Conservation (phyloP, 1,140 invertebrate genomes). For the Euwallacea similis region DNA sequence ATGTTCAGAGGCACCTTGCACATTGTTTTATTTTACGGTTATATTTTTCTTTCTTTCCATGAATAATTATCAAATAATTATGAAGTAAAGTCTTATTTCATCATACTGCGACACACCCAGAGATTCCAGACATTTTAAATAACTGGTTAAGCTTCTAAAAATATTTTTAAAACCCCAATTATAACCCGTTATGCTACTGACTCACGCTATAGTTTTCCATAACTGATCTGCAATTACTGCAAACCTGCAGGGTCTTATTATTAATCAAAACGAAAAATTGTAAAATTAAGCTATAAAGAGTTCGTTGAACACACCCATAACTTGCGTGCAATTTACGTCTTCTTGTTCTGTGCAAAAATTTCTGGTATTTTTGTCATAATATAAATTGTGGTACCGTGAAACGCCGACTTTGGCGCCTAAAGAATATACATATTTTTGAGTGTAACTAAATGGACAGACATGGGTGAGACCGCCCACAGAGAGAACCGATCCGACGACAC, state of each 20-base stretch:
- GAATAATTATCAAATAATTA: too few relatives aligned
- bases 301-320: background rate
- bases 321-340: too few relatives aligned
- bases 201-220: conserved; percentile 36
- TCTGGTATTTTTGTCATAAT: background rate
- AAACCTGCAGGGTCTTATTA: background rate
- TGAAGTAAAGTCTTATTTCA: too few relatives aligned
- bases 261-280: background rate
- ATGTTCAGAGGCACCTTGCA: too few relatives aligned
- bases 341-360: too few relatives aligned
- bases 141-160: conserved; percentile 24
- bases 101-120: too few relatives aligned
- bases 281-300: conserved; percentile 2
- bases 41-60: too few relatives aligned
- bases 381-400: background rate
- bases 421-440: conserved; percentile 10
- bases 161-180: conserved; percentile 34
- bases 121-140: conserved; percentile 26
- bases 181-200: conserved; percentile 30
- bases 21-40: too few relatives aligned
- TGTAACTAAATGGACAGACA: conserved; percentile 24
- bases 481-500: conserved; percentile 36
- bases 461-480: conserved; percentile 20
- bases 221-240: conserved; percentile 7
- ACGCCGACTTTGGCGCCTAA: conserved; percentile 20